phyloP scores from a whole-genome alignment of 23 tunicate species.

The Ascidia mentula region DNA sequence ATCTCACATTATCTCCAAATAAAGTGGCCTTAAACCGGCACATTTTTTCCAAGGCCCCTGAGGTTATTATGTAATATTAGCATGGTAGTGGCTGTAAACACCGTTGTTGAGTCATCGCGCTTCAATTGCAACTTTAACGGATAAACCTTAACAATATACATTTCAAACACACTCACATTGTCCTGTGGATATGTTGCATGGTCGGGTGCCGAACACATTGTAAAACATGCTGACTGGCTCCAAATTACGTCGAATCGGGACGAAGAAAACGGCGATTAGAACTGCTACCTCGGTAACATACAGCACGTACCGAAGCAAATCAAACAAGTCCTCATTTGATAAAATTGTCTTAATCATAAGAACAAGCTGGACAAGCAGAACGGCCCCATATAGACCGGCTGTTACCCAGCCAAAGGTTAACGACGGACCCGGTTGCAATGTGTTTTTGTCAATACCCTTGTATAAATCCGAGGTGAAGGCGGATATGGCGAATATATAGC shows the following conservation, averaged over 20 bases:
- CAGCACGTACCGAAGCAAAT: neutral
- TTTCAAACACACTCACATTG: neutral
- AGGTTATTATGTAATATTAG: too few species aligned
- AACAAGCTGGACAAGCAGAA: neutral
- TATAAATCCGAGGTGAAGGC: neutral
- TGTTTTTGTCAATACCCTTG: neutral
- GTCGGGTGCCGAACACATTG: neutral
- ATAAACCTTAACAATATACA: too few species aligned
- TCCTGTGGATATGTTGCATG: neutral
- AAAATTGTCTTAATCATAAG: neutral
- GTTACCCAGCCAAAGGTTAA: neutral
- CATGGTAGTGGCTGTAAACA: too few species aligned
- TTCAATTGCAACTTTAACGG: too few species aligned
- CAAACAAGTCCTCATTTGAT: neutral
- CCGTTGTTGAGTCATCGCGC: too few species aligned
- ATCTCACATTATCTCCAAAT: too few species aligned
- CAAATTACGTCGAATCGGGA: neutral
- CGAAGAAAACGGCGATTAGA: neutral
- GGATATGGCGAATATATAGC: neutral
- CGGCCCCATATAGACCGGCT: neutral
- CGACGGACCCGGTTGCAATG: neutral
- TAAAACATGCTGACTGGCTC: conserved; percentile 6
- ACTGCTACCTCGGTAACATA: neutral
- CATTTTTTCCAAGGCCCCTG: too few species aligned
- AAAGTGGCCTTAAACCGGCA: too few species aligned